Evolutionary conservation across 2,888 invertebrate genomes (phyloP), one percentile per base, ranked within the genome.

Genomic region (Microchrysa polita): DNA sequence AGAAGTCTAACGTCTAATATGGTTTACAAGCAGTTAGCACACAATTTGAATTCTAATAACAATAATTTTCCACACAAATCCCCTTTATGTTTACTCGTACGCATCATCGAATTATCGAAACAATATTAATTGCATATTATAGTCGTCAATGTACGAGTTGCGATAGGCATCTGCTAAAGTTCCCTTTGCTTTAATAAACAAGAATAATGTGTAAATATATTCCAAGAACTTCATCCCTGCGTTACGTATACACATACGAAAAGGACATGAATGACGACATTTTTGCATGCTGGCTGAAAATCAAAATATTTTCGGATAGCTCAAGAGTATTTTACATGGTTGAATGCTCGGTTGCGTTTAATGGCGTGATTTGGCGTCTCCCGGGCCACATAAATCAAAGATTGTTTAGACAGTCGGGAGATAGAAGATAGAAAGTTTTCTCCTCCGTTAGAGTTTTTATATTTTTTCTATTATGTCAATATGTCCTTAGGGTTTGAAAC

Each of bases 281-380:
- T 61, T 69, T 69, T 57, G 69, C 69, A 69, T 69, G 40, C 20
- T n/a, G 12, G 42, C 57, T 18, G 16, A 20, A 57, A 69, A 69
- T 69, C 55, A 57, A 69, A 69, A 69, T 69, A 55, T 55, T 55
- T 69, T 55, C 55, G 55, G 55, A 69, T 76, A 5, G 4, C 27
- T 34, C 27, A 34, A 34, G 2, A 34, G n/a, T n/a, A 34, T 34
- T 34, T 74, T 74, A 69, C 67, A 73, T 74, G 42, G 18, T 73
- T 76, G 42, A 59, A 72, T 60, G 76, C 67, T 76, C 72, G 60
- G 72, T 52, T 76, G 76, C 76, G 73, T 74, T 76, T 76, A 75
- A 76, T 76, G 65, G 76, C 74, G 76, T 76, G 76, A 76, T 76
- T 76, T 73, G 73, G 27, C 48, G 60, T 60, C 60, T 72, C 23